Evolutionary conservation across 2,113 vertebrate species (phyloP).

Genomic region (Turnix velox): DNA sequence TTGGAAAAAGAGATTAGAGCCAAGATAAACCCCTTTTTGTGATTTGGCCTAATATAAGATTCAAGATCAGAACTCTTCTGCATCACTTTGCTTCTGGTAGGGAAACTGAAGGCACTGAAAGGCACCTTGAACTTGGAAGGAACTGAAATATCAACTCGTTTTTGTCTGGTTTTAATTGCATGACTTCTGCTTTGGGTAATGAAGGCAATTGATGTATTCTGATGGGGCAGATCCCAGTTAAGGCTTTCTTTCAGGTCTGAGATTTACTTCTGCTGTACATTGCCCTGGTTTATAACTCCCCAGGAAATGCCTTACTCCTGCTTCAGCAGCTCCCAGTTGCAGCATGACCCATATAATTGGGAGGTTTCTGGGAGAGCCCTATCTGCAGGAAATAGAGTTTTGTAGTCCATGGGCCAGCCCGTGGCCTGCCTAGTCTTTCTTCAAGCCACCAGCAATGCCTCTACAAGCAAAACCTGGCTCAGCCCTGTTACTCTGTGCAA

Average conservation of each 20-base stretch:
- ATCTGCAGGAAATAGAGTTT: not conserved
- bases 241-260: not conserved
- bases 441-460: not conserved
- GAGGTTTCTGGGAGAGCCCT: not conserved
- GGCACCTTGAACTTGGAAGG: not conserved
- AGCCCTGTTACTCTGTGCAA: not conserved
- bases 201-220: not conserved
- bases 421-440: not conserved
- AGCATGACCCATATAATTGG: not conserved
- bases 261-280: not conserved
- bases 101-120: not conserved
- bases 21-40: not conserved
- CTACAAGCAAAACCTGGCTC: not conserved
- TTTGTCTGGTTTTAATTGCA: not conserved
- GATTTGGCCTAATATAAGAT: not conserved
- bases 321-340: not conserved
- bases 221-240: not conserved
- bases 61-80: not conserved
- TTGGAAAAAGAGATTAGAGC: constrained; percentile 1
- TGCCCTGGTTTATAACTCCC: not conserved
- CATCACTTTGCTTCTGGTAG: not conserved
- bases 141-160: not conserved
- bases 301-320: not conserved
- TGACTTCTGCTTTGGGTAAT: not conserved
- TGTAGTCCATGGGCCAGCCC: not conserved